Evolutionary conservation across 2,113 vertebrate genomes (phyloP), one percentile per base, ranked within the genome.

Genomic region (Caranx ignobilis): DNA sequence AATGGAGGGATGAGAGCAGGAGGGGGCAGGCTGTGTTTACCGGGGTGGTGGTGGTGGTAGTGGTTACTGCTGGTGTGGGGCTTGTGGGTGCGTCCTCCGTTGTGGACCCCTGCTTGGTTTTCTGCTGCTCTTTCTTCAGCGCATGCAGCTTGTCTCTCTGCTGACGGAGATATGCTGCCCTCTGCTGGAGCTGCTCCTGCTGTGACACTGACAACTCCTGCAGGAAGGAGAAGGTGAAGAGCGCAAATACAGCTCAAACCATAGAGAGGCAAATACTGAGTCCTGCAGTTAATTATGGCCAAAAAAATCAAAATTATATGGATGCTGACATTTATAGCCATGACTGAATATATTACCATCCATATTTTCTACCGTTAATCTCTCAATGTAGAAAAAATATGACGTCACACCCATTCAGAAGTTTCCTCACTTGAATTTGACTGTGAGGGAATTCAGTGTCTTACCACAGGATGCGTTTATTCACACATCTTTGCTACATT

Each of bases 61-160:
- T 89, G 9, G 90, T 60, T 59, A 93, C 78, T 1, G 88, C 61
- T 21, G 89, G 77, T 7, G 87, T 54, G 7, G 90, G 88, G 26
- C 89, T 84, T 73, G 91, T 83, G 16, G 94, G 92, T 18, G 83
- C 50, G 1, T 94, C 95, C 3, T 94, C 92, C 2, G 39, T 12
- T 34, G 37, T 64, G 1, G 84, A 19, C 0, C 77, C 65, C 52
- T 91, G 91, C 83, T 83, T 88, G 81, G 19, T 15, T 81, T 86
- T 91, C 81, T 89, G 96, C 60, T 96, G 93, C 7, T 97, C 96
- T 69, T 95, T 96, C 91, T 95, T 98, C 13, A 97, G 88, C 6
- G 97, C 97, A 77, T 98, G 95, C 81, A 99, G 91, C 75, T 95
- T 93, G 84, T 99, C 98, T 62, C 98, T 92, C 93, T 98, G 98